Evolutionary conservation across 2,888 invertebrate genomes (phyloP), one percentile per base, ranked within the genome.

Genomic region (Callyntrura sp.): DNA sequence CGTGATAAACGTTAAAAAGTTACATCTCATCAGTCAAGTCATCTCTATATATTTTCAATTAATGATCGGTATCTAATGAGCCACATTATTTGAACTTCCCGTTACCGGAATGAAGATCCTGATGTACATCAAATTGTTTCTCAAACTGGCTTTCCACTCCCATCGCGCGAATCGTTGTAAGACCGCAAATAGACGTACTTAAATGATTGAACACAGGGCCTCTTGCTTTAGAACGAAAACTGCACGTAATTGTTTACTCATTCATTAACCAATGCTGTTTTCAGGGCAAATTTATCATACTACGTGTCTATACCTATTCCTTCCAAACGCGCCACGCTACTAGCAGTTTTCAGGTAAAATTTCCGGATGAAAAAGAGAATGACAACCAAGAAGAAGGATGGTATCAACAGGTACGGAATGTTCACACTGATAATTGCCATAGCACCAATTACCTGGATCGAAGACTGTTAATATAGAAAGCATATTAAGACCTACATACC

Each of bases 101-200:
- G 11, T 73, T 60, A 88, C 88, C 84, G 2, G 92, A 90, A 88
- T 93, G 93, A 5, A 96, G 94, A 94, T 97, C 96, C 95, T 97
- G 95, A 92, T 97, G 96, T 28, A 94, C 94, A 94, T 97, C 97
- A 93, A 98, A 97, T 96, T 94, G 97, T 97, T 96, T 95, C 68
- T 96, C 96, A 65, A 99, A 96, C 25, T 97, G 96, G 83, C 96
- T 96, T 94, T 98, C 97, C 0, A 98, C 98, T 5, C 96, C 96
- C 94, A 98, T 98, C 0, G 98, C 98, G 81, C 99, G n/a, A n/a
- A n/a, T n/a, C n/a, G n/a, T n/a, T n/a, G n/a, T n/a, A n/a, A n/a
- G n/a, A n/a, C n/a, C n/a, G 96, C 92, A 90, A 0, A 94, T 28
- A 3, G 93, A 91, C n/a, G 93, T 91, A 25, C 92, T 92, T 23